Base-by-base conservation (phyloP, 2,113 vertebrate genomes). In the Dromaius novaehollandiae region DNA sequence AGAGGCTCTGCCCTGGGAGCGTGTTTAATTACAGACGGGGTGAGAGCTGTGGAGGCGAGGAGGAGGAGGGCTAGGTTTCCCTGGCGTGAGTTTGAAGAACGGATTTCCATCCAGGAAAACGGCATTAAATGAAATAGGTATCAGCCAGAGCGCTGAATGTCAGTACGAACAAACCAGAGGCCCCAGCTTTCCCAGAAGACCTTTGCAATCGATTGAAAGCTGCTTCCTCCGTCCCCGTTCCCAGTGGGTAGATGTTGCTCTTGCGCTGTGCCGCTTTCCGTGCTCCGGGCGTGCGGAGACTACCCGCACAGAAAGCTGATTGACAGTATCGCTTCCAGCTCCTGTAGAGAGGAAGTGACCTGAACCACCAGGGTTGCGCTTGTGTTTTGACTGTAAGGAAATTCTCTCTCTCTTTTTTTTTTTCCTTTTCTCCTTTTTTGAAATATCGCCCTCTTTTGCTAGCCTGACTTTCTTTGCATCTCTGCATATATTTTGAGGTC, bases 281-380 rank as follows among this genome's bases (percentile, higher is more conserved):
- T 92, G 36, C 94, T 76, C 6, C 5, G 60, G 91, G 93, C 40
- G 88, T 96, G 96, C 92, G 61, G 94, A 88, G 97, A 94, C 82
- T 69, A 24, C 80, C 90, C 53, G 97, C 95, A 55, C 86, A 36
- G 90, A 0, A 40, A 46, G 55, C 82, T 98, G 98, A 98, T 69
- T 97, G 98, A 98, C 98, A 97, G 97, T 4, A 51, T 14, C 30
- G 96, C 98, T 97, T 95, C 97, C 96, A 94, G 98, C 95, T 2
- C 96, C 36, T 34, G 77, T 42, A 42, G 94, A 94, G 91, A 97
- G 98, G 95, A 98, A 98, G 88, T 98, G 98, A 98, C 98, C 98
- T 98, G 97, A 97, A 98, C 98, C 98, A 95, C 92, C 24, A 88
- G 36, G 74, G 61, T 86, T 93, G 42, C 85, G 86, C 1, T 53